Conservation (phyloP, 1,140 invertebrate genomes). For the Drosophila nebulosa region DNA sequence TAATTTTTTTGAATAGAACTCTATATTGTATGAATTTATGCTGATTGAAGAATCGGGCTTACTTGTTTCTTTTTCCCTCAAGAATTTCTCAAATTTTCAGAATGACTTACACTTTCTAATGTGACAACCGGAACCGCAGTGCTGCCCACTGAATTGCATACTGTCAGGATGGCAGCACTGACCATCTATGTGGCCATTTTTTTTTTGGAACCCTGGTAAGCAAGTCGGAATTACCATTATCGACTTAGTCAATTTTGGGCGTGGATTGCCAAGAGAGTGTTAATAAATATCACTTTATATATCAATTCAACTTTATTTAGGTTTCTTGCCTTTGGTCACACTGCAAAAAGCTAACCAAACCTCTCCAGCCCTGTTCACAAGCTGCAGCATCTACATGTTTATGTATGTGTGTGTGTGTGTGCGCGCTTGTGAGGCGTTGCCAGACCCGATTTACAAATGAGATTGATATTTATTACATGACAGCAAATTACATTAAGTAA, state of each 20-base stretch:
- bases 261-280: too few relatives aligned
- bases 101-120: not conserved
- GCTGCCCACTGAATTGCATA: not conserved
- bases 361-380: not conserved
- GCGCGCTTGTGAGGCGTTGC: not conserved
- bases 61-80: not conserved
- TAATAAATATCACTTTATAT: too few relatives aligned
- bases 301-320: too few relatives aligned
- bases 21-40: not conserved
- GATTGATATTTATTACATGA: slow-evolving; percentile 10
- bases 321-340: not conserved
- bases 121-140: not conserved
- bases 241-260: too few relatives aligned
- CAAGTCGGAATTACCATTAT: not conserved
- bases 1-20: not conserved
- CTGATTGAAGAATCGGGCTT: not conserved
- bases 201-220: not conserved
- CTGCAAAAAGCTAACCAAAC: not conserved
- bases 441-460: not conserved
- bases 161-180: not conserved
- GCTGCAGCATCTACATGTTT: not conserved
- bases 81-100: not conserved
- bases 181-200: not conserved
- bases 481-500: not conserved
- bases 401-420: too few relatives aligned